Evolutionary conservation across 1,140 invertebrate species (phyloP).

Genomic region (Aphaenogaster rudis): DNA sequence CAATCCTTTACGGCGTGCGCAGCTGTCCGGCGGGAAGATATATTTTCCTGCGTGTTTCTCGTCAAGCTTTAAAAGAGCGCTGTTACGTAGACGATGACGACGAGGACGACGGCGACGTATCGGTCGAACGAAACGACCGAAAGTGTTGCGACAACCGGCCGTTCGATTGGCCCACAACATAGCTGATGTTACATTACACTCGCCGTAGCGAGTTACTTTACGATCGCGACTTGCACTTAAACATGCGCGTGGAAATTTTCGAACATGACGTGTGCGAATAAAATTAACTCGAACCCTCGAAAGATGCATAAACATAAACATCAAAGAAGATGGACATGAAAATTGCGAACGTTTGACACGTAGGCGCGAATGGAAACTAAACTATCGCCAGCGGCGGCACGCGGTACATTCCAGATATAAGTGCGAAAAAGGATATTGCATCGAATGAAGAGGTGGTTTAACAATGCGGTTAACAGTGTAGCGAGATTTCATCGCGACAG

Average conservation of each 20-base stretch:
- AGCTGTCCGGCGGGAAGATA: slow-evolving; percentile 51
- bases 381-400: background rate
- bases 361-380: slow-evolving; percentile 22
- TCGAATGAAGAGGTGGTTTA: background rate
- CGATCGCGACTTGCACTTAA: slow-evolving; percentile 45
- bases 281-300: slow-evolving; percentile 33
- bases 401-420: background rate
- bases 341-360: slow-evolving; percentile 31
- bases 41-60: slow-evolving; percentile 45
- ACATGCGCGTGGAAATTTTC: background rate
- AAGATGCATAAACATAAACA: slow-evolving; percentile 25
- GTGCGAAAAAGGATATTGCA: slow-evolving; percentile 13
- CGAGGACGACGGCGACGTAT: background rate
- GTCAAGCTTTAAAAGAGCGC: slow-evolving; percentile 61
- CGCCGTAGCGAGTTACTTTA: background rate
- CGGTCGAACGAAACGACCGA: slow-evolving; percentile 59
- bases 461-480: background rate
- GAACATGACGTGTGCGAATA: background rate
- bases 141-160: slow-evolving; percentile 32
- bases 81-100: slow-evolving; percentile 2
- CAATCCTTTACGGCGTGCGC: slow-evolving; percentile 47
- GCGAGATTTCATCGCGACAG: background rate
- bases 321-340: slow-evolving; percentile 21
- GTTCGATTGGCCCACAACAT: slow-evolving; percentile 10
- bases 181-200: slow-evolving; percentile 11